These are phyloP conservation scores for Phataginus tricuspis DNA, from an alignment of 2,797 vertebrate genomes.

Conservation along the genomic window DNA sequence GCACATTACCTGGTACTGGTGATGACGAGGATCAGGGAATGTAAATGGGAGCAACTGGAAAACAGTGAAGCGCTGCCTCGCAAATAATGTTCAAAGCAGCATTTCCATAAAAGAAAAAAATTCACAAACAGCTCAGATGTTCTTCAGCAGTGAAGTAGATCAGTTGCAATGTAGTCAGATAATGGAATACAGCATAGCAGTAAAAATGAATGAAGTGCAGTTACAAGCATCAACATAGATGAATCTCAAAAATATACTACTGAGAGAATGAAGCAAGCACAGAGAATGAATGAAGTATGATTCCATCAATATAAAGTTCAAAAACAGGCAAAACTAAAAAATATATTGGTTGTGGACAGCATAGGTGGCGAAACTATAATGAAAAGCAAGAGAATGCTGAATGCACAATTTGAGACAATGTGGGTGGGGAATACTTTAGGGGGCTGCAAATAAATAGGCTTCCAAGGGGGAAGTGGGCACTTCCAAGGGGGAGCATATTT, in stretches of 20 bases:
- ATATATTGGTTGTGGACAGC: not conserved
- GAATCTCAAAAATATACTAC: not conserved
- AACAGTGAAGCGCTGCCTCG: not conserved
- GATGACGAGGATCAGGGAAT: not conserved
- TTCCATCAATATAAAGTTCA: not conserved
- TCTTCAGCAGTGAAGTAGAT: not conserved
- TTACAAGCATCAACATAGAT: rapidly evolving
- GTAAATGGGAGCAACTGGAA: not conserved
- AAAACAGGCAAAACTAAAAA: not conserved
- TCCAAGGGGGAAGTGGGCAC: not conserved
- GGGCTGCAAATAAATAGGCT: not conserved
- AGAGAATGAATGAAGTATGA: not conserved
- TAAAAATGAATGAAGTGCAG: not conserved
- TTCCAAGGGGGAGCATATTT: not conserved
- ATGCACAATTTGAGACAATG: not conserved
- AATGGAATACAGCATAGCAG: not conserved
- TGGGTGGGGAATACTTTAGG: not conserved
- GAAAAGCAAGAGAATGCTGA: not conserved
- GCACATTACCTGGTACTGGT: not conserved
- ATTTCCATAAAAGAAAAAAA: not conserved
- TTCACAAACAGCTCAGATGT: not conserved
- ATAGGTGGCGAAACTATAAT: not conserved
- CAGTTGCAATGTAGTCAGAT: not conserved
- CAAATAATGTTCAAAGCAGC: not conserved
- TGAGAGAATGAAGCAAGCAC: not conserved